Conservation (phyloP, 1,140 invertebrate genomes). For the Drosophila yakuba region DNA sequence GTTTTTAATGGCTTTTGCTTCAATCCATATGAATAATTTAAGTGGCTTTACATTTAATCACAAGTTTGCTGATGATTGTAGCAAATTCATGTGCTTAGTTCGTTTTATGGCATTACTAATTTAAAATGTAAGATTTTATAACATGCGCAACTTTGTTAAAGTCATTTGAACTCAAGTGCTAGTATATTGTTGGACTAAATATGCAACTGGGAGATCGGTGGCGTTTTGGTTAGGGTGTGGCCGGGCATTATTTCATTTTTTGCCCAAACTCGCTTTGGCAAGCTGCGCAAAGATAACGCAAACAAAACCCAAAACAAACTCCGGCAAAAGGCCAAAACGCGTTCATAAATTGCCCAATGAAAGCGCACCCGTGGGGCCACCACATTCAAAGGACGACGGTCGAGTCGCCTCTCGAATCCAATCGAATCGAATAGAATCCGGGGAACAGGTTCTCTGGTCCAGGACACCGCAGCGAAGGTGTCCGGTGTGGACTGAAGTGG, state of each 20-base stretch:
- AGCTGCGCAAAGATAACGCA: constrained; percentile 39
- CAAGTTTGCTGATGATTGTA: no score
- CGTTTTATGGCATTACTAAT: no score
- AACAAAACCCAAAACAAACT: constrained; percentile 45
- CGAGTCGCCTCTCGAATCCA: not conserved
- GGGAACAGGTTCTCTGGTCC: no score
- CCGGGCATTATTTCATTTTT: constrained; percentile 62
- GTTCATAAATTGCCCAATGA: constrained; percentile 70
- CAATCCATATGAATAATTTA: not conserved
- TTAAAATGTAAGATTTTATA: not conserved
- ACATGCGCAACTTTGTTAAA: no score
- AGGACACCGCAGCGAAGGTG: constrained; percentile 3
- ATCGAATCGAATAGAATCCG: constrained; percentile 33
- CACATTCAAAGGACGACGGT: constrained; percentile 14
- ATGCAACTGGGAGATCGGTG: constrained; percentile 27
- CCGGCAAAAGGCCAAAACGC: constrained; percentile 71
- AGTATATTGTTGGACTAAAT: constrained; percentile 7
- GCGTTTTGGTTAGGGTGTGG: constrained; percentile 11
- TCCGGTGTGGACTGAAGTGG: not conserved
- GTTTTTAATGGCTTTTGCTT: not conserved
- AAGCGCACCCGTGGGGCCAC: constrained; percentile 41
- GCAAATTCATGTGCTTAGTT: not conserved
- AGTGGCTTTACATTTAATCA: not conserved
- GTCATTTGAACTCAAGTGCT: no score
- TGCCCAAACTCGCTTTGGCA: constrained; percentile 19